Evolutionary conservation across 2,888 invertebrate genomes (phyloP).

Genomic region (Chorisops tibialis): DNA sequence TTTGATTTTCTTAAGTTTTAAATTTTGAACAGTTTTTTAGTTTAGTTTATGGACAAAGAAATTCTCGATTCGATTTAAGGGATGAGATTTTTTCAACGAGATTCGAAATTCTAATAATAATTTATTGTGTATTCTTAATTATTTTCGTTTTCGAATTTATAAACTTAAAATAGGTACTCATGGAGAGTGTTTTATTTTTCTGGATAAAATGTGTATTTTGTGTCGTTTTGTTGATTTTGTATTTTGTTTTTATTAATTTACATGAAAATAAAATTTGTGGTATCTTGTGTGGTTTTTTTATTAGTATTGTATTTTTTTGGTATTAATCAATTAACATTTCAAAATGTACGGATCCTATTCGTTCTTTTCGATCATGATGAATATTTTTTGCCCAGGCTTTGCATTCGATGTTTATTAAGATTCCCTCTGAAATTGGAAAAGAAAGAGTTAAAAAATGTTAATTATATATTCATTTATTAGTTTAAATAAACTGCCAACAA

Average conservation of each 20-base stretch:
- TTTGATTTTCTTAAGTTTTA: too few species aligned
- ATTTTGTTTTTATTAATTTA: neutral
- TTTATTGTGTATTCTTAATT: too few species aligned
- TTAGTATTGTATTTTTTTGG: conserved; percentile 3
- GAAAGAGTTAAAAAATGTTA: too few species aligned
- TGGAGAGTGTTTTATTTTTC: neutral
- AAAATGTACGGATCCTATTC: conserved; percentile 70
- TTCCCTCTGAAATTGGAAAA: conserved; percentile 50
- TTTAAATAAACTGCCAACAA: too few species aligned
- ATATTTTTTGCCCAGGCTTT: conserved; percentile 70
- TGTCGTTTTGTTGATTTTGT: neutral
- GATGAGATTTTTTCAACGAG: too few species aligned
- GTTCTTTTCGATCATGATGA: conserved; percentile 63
- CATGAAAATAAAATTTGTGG: neutral
- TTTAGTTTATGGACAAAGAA: too few species aligned
- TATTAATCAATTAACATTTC: conserved; percentile 62
- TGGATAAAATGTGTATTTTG: neutral
- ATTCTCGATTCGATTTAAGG: too few species aligned
- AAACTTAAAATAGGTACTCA: neutral
- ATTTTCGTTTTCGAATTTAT: neutral
- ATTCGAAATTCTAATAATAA: too few species aligned
- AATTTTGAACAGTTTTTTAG: too few species aligned
- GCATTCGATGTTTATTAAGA: conserved; percentile 65
- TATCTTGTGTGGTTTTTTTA: neutral
- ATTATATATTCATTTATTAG: too few species aligned